phyloP scores from a whole-genome alignment of 2,888 invertebrate species.

The Ectemnius lituratus region DNA sequence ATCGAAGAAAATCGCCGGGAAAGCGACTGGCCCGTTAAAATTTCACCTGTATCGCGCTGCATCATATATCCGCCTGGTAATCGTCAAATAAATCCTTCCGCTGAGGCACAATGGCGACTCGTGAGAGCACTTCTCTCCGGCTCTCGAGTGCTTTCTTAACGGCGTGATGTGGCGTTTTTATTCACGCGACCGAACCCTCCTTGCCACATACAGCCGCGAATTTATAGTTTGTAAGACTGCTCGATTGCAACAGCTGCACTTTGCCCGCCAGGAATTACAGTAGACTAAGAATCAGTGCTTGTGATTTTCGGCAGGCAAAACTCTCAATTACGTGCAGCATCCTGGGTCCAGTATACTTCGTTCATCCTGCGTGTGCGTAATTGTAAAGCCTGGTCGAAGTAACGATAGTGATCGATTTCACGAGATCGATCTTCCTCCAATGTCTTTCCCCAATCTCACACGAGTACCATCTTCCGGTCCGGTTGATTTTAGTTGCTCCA shows the following conservation, averaged over 20 bases:
- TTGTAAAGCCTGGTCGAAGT: conserved; percentile 19
- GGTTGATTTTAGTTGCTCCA: conserved; percentile 43
- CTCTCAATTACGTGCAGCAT: conserved; percentile 41
- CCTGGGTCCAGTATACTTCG: conserved; percentile 14
- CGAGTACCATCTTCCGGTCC: conserved; percentile 27
- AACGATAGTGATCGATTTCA: conserved; percentile 53
- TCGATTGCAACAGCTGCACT: conserved; percentile 14
- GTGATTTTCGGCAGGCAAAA: conserved; percentile 40
- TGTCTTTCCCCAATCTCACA: conserved; percentile 32
- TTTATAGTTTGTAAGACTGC: conserved; percentile 2
- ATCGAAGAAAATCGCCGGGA: background rate
- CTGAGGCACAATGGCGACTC: too few relatives aligned
- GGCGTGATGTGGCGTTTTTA: background rate
- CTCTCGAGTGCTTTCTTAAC: conserved; percentile 1
- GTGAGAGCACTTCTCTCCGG: background rate
- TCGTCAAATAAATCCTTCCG: background rate
- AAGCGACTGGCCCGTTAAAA: background rate
- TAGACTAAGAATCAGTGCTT: background rate
- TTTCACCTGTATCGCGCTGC: too few relatives aligned
- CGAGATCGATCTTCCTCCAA: conserved; percentile 42
- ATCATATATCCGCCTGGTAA: too few relatives aligned
- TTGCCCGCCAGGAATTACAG: background rate
- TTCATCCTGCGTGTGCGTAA: conserved; percentile 17
- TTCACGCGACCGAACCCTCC: background rate
- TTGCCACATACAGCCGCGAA: too few relatives aligned